Evolutionary conservation across 2,888 invertebrate genomes (phyloP).

Genomic region (Steinernema hermaphroditum): DNA sequence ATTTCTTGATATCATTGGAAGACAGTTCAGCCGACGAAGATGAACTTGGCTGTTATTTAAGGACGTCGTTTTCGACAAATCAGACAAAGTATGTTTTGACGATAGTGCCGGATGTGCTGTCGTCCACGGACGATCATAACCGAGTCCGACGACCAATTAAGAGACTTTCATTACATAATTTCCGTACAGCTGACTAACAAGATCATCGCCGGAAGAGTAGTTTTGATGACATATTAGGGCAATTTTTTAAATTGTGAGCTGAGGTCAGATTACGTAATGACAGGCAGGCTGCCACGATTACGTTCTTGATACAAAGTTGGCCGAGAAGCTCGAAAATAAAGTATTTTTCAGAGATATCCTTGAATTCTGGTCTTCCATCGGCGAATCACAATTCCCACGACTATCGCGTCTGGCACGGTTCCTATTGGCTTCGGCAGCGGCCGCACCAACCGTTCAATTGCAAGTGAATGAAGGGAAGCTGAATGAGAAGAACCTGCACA

Average conservation of each 20-base stretch:
- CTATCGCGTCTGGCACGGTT: conserved; percentile 54
- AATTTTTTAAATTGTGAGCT: no score
- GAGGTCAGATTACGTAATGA: no score
- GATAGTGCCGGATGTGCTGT: no score
- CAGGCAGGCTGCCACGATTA: no score
- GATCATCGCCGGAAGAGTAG: no score
- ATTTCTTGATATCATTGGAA: conserved; percentile 58
- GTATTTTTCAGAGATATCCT: conserved; percentile 52
- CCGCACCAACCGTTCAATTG: conserved; percentile 25
- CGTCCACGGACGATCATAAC: no score
- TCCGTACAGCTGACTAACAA: no score
- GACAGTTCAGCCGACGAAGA: conserved; percentile 56
- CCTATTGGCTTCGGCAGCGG: conserved; percentile 38
- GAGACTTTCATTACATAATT: no score
- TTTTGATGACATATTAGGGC: no score
- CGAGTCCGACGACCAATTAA: neutral
- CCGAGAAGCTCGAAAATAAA: no score
- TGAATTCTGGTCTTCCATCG: conserved; percentile 58
- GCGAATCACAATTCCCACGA: conserved; percentile 54
- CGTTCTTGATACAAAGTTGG: no score
- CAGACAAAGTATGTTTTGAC: conserved; percentile 27
- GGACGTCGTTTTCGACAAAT: conserved; percentile 32
- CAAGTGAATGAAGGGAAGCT: neutral
- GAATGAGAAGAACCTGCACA: conserved; percentile 20
- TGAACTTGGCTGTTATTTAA: conserved; percentile 53